Evolutionary conservation across 2,797 vertebrate genomes (phyloP).

Genomic region (Lepilemur ruficaudatus): DNA sequence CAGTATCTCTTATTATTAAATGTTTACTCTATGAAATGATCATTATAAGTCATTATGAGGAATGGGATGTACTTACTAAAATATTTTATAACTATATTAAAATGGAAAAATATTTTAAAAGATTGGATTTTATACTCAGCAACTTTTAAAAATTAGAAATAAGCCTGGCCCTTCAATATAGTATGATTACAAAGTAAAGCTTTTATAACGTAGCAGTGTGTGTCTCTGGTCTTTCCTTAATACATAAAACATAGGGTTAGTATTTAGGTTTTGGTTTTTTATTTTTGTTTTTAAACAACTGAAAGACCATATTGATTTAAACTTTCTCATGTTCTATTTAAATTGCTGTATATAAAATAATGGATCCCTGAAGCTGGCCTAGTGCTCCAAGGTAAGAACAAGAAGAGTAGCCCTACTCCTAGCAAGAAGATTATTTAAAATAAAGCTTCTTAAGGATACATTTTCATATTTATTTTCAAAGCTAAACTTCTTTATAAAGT

Average conservation of each 20-base stretch:
- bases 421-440: not conserved
- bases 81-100: not conserved
- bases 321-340: not conserved
- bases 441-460: not conserved
- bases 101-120: not conserved
- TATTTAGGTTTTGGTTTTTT: not conserved
- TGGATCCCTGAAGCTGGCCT: not conserved
- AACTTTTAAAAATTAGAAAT: not conserved
- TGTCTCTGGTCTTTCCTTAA: not conserved
- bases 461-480: slow-evolving; percentile 2
- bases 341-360: not conserved
- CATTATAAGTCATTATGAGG: not conserved
- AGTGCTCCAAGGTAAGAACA: not conserved
- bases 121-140: not conserved
- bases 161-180: not conserved
- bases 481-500: not conserved
- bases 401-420: not conserved
- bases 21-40: not conserved
- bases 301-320: not conserved
- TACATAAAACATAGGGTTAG: not conserved
- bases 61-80: not conserved
- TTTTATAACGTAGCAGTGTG: not conserved
- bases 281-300: not conserved
- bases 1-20: not conserved
- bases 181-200: not conserved